phyloP scores from a whole-genome alignment of 2,113 vertebrate species.

The Natator depressus region DNA sequence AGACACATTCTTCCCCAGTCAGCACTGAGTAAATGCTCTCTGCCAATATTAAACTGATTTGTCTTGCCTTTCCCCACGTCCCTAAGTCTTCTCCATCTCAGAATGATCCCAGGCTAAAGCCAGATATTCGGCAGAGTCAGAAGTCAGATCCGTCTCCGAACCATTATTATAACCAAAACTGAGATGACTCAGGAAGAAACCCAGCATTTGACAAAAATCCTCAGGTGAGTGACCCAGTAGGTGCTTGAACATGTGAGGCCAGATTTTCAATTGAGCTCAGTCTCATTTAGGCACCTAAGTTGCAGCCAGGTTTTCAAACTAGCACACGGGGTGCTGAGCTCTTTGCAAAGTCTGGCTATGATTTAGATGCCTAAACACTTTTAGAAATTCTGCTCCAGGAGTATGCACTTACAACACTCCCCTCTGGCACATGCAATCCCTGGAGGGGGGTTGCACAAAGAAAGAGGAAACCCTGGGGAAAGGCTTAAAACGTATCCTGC shows the following conservation, averaged over 20 bases:
- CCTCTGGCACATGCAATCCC: rapidly evolving
- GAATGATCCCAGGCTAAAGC: not conserved
- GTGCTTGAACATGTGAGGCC: not conserved
- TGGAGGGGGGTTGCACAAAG: rapidly evolving
- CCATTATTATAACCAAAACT: not conserved
- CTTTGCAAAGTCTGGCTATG: not conserved
- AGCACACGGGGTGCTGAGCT: not conserved
- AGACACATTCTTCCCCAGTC: not conserved
- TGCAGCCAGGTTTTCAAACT: not conserved
- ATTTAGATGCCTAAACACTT: not conserved
- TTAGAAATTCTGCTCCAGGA: not conserved
- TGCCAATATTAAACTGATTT: not conserved
- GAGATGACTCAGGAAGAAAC: not conserved
- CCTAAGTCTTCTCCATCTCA: not conserved
- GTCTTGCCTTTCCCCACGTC: not conserved
- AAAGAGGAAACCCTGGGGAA: rapidly evolving
- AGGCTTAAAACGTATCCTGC: not conserved
- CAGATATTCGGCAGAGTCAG: not conserved
- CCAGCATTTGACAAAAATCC: not conserved
- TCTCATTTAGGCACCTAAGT: not conserved
- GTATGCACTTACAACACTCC: rapidly evolving
- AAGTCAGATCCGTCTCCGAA: not conserved
- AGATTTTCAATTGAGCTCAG: not conserved
- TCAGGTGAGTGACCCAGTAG: not conserved
- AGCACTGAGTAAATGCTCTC: not conserved